A percentile compares a stretch with the other conserved stretches of the same genome.
phyloP scores from a whole-genome alignment of 2,888 invertebrate genomes.

The Laspeyria flexula region DNA sequence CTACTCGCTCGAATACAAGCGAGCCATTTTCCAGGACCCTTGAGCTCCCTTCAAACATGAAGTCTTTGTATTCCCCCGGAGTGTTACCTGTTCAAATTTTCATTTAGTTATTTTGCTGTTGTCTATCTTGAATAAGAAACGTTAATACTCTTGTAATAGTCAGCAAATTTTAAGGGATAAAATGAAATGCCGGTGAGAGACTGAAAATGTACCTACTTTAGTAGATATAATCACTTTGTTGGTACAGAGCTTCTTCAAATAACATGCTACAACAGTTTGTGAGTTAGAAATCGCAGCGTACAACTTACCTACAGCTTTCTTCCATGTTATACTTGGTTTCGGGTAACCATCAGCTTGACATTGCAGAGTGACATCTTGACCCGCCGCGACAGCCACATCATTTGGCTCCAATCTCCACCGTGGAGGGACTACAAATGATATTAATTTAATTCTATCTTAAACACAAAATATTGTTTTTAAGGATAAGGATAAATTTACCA shows the following conservation, averaged over 20 bases:
- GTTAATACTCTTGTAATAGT: conserved; percentile 1
- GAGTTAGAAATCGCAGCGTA: neutral
- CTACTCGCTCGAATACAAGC: conserved; percentile 92
- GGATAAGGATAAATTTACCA: conserved; percentile 78
- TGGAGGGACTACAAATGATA: conserved; percentile 89
- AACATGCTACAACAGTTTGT: neutral
- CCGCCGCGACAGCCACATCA: conserved; percentile 93
- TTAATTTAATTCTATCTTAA: neutral
- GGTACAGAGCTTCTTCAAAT: too few relatives aligned
- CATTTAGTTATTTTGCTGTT: conserved; percentile 33
- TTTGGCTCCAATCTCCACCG: conserved; percentile 95
- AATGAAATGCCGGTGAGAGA: too few relatives aligned
- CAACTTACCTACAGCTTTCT: conserved; percentile 92
- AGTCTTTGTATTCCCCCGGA: conserved; percentile 93
- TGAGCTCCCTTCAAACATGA: conserved; percentile 92
- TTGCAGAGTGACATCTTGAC: conserved; percentile 93
- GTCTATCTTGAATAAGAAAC: conserved; percentile 40
- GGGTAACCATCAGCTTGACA: conserved; percentile 98
- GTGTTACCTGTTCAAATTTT: conserved; percentile 79
- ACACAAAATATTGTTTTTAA: too few relatives aligned
- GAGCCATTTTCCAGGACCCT: conserved; percentile 93
- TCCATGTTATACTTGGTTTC: conserved; percentile 95
- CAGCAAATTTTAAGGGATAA: too few relatives aligned
- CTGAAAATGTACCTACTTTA: too few relatives aligned
- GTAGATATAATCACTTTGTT: too few relatives aligned